phyloP scores from a whole-genome alignment of 2,888 invertebrate species.

The Drosophila kuntzei region DNA sequence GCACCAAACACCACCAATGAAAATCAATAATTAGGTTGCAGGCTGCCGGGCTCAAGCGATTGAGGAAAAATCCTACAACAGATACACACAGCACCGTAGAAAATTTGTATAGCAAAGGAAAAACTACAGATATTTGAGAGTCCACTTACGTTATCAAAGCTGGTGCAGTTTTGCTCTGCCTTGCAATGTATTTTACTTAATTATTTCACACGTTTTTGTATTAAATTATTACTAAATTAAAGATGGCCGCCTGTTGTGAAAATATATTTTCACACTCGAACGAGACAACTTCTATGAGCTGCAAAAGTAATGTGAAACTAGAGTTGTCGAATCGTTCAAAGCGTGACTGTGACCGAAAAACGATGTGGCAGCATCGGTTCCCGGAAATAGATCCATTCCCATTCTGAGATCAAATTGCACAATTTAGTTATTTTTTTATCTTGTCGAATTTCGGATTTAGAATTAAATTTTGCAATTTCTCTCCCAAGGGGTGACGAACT shows the following conservation, averaged over 20 bases:
- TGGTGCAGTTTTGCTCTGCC: not conserved
- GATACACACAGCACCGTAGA: conserved; percentile 56
- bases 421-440: no score
- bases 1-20: conserved; percentile 8
- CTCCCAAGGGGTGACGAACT: no score
- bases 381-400: no score
- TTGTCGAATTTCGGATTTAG: no score
- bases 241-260: conserved; percentile 54
- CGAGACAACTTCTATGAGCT: conserved; percentile 44
- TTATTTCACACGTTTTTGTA: conserved; percentile 17
- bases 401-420: no score
- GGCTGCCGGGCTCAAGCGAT: conserved; percentile 10
- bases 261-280: conserved; percentile 47
- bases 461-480: no score
- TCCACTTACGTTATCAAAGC: conserved; percentile 45
- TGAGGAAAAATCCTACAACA: conserved; percentile 45
- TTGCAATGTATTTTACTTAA: conserved; percentile 1
- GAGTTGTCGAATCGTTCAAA: conserved; percentile 1
- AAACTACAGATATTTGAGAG: not conserved
- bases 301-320: conserved; percentile 39
- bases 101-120: conserved; percentile 28
- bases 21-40: conserved; percentile 68
- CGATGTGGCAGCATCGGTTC: no score
- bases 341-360: no score
- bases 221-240: conserved; percentile 19